Evolutionary conservation across 2,888 invertebrate species (phyloP).

Genomic region (Drosophila antonietae): DNA sequence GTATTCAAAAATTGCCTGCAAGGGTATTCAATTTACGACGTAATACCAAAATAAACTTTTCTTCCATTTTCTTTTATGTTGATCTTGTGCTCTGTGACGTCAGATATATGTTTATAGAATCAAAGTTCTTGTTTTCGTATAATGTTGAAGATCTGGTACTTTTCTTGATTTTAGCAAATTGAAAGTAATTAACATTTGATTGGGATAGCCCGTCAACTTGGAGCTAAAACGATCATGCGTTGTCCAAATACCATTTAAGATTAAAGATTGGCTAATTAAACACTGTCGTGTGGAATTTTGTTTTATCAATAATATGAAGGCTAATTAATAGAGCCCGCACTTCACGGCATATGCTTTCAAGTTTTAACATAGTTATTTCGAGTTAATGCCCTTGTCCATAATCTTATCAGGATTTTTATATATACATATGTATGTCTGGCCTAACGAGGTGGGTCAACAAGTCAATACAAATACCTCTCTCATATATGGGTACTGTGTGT

Average conservation of each 20-base stretch:
- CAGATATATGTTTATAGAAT: conserved; percentile 20
- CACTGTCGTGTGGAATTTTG: background rate
- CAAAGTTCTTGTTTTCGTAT: conserved; percentile 3
- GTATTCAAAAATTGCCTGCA: background rate
- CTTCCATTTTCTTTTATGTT: background rate
- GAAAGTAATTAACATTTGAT: conserved; percentile 16
- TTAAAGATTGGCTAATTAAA: conserved; percentile 1
- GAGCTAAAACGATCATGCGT: conserved; percentile 10
- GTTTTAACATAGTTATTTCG: conserved; percentile 29
- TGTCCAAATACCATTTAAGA: conserved; percentile 7
- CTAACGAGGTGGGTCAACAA: conserved; percentile 67
- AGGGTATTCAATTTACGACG: conserved; percentile 3
- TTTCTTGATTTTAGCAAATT: conserved; percentile 4
- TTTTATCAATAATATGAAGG: background rate
- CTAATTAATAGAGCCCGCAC: conserved; percentile 38
- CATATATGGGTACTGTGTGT: conserved; percentile 22
- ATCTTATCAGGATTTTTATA: conserved; percentile 51
- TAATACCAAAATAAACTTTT: background rate
- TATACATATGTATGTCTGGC: conserved; percentile 6
- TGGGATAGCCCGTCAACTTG: background rate
- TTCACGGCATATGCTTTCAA: background rate
- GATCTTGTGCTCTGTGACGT: conserved; percentile 29
- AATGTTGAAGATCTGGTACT: background rate
- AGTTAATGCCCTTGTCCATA: conserved; percentile 36
- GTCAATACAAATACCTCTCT: conserved; percentile 32